Percentiles rank a stretch among this genome's conserved stretches.
phyloP scores from a whole-genome alignment of 2,113 vertebrate species.

The Nipponia nippon region DNA sequence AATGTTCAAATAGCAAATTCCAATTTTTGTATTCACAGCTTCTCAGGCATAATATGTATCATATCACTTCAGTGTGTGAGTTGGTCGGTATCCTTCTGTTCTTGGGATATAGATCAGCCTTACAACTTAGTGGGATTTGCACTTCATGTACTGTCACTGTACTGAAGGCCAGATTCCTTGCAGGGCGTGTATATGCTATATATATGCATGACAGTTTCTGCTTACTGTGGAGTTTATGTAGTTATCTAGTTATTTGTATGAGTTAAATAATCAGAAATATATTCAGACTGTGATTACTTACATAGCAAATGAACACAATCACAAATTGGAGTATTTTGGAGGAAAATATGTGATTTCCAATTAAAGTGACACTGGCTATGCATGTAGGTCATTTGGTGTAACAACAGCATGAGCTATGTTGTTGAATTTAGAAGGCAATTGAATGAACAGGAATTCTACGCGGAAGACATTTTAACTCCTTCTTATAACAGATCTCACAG shows the following conservation, averaged over 20 bases:
- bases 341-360: background rate
- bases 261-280: background rate
- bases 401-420: background rate
- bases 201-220: background rate
- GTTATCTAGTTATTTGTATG: background rate
- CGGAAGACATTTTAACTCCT: background rate
- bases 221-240: background rate
- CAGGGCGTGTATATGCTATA: background rate
- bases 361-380: background rate
- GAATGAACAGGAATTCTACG: background rate
- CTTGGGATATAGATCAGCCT: background rate
- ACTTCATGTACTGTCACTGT: background rate
- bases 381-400: background rate
- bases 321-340: background rate
- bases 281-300: background rate
- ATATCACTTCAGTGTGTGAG: background rate
- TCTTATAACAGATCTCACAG: background rate
- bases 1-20: background rate
- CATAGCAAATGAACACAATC: background rate
- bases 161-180: background rate
- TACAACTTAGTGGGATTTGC: background rate
- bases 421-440: background rate
- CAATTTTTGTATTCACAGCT: background rate
- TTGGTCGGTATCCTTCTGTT: background rate
- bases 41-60: background rate